Evolutionary conservation across 2,888 invertebrate species (phyloP), one percentile per base, ranked within the genome.

Genomic region (Ormyrus rosae): DNA sequence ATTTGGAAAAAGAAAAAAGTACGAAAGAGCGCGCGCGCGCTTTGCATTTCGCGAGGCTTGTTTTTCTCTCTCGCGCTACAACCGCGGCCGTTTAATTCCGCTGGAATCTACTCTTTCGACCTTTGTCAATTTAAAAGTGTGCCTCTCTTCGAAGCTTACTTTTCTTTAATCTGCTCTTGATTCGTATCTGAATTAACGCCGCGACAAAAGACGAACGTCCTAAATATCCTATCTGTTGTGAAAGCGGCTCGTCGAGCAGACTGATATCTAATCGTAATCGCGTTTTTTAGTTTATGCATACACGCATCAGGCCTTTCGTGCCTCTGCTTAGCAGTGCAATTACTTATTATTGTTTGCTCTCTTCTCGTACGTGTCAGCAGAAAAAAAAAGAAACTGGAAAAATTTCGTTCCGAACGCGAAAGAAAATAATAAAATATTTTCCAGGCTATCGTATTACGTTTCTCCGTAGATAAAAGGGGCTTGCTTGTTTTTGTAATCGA

Each of bases 211-310:
- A 53, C 11, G 45, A 74, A 74, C n/a, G 73, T 9, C 67, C 72
- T 55, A 72, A 64, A 74, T 74, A 69, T 73, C 51, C 51, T 68
- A 74, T 74, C 79, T 60, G 19, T 19, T 19, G 19, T 19, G 19
- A 19, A 19, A 19, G 19, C n/a, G 45, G 7, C 10, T 58, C 46
- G 51, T 10, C 11, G 9, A 5, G 56, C 10, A 5, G 55, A 7
- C 34, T 34, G 6, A 34, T 56, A 78, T 72, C 78, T 68, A 71
- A 77, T 77, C 64, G 55, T 50, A 72, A 67, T 72, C 78, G 34
- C n/a, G 13, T 11, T 19, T 19, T 19, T 19, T 19, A 19, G 19
- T 19, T 19, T 19, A 19, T 19, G 55, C 0, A 13, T 8, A 6
- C 8, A 13, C 9, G 50, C 11, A 8, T 34, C 51, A 10, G 48